Evolutionary conservation across 2,113 vertebrate species (phyloP).

Genomic region (Ctenodactylus gundi): DNA sequence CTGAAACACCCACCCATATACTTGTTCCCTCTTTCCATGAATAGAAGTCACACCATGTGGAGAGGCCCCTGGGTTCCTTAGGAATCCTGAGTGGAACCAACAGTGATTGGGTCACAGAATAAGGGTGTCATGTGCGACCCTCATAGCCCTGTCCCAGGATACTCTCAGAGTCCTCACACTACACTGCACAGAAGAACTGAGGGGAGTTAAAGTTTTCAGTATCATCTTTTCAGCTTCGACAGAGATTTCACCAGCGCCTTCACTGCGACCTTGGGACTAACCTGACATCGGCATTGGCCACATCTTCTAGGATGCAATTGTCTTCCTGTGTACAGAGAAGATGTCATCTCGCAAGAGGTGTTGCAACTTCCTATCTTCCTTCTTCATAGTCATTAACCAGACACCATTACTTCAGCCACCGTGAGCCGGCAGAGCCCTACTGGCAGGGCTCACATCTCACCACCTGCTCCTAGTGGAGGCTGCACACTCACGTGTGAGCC

Average conservation of each 20-base stretch:
- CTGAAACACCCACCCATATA: slow-evolving; percentile 80
- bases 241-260: slow-evolving; percentile 81
- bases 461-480: slow-evolving; percentile 66
- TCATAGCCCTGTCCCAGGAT: too few species aligned
- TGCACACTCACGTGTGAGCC: slow-evolving; percentile 84
- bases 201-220: slow-evolving; percentile 70
- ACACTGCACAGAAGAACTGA: slow-evolving; percentile 79
- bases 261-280: too few species aligned
- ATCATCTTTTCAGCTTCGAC: slow-evolving; percentile 61
- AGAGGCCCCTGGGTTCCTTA: slow-evolving; percentile 76
- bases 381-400: slow-evolving; percentile 85
- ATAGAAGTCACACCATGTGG: slow-evolving; percentile 83
- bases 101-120: slow-evolving; percentile 67
- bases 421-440: slow-evolving; percentile 87
- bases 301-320: slow-evolving; percentile 81
- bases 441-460: slow-evolving; percentile 77
- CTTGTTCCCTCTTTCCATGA: slow-evolving; percentile 80
- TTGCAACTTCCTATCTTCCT: slow-evolving; percentile 85
- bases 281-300: slow-evolving; percentile 79
- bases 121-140: slow-evolving; percentile 60
- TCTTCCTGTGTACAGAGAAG: too few species aligned
- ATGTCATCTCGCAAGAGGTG: slow-evolving; percentile 85
- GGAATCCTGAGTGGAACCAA: slow-evolving; percentile 65
- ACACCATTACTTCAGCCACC: slow-evolving; percentile 84
- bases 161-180: slow-evolving; percentile 80